Base-by-base conservation (phyloP, 2,888 invertebrate genomes). In the Microctonus brassicae region DNA sequence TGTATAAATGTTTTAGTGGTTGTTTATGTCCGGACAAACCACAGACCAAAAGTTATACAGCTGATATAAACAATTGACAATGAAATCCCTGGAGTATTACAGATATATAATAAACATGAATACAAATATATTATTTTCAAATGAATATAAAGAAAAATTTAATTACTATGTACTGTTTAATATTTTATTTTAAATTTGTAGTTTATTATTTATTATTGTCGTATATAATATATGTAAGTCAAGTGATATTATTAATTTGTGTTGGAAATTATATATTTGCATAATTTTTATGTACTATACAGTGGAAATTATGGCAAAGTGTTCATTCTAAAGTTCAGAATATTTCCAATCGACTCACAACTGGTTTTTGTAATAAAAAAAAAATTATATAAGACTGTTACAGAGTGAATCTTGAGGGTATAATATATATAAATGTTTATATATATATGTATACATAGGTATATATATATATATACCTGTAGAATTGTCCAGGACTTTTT, bases 321-420 rank as follows among this genome's bases (percentile, higher is more conserved):
- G 60, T 33, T 64, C 11, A 42, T 61, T 53, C 57, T 66, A 22
- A 71, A 65, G 47, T 60, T 71, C 70, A 63, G 55, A 70, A 61
- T 60, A 17, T 17, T 47, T 66, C 52, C 68, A 70, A 69, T 61
- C 66, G n/a, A 33, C 33, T 33, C 69, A 64, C 64, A 47, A 60
- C 64, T 17, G 47, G 47, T 47, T 47, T 47, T n/a, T 47, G n/a
- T 9, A 20, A 13, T 2, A 55, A 55, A 26, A 26, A 26, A 26
- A 26, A 55, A 55, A 24, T 47, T 47, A n/a, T n/a, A n/a, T n/a
- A n/a, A n/a, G 29, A 68, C 42, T 47, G 33, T 42, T 58, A 24
- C 47, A 39, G 42, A 58, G 39, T 67, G 58, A 68, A 60, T 29
- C 42, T 22, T 26, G 13, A 33, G 22, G 47, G 17, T 33, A 58